phyloP scores from a whole-genome alignment of 2,888 invertebrate species.

The Sussaba pulchella region DNA sequence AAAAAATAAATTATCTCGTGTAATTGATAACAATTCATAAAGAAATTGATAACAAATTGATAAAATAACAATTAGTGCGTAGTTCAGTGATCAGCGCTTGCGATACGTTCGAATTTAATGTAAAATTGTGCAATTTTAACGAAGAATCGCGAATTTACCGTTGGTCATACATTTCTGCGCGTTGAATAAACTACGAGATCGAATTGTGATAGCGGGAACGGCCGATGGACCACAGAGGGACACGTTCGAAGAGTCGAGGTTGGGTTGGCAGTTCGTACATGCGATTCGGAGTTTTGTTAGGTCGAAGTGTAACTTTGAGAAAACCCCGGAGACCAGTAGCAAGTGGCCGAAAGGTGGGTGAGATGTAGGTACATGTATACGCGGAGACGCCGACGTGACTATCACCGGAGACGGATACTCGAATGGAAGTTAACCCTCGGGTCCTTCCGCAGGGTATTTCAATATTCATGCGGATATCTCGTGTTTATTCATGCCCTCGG shows the following conservation, averaged over 20 bases:
- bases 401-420: slow-evolving; percentile 35
- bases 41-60: too few relatives aligned
- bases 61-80: slow-evolving; percentile 4
- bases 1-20: too few relatives aligned
- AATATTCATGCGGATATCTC: slow-evolving; percentile 61
- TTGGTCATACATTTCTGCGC: too few relatives aligned
- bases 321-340: slow-evolving; percentile 45
- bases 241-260: slow-evolving; percentile 48
- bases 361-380: neutral
- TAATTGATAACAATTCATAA: too few relatives aligned
- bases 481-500: slow-evolving; percentile 59
- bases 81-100: slow-evolving; percentile 26
- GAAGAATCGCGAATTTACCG: slow-evolving; percentile 20
- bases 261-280: slow-evolving; percentile 55
- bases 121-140: neutral
- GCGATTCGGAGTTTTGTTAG: slow-evolving; percentile 62
- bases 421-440: slow-evolving; percentile 54
- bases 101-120: slow-evolving; percentile 9
- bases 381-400: slow-evolving; percentile 4
- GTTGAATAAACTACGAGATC: too few relatives aligned
- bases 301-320: slow-evolving; percentile 40
- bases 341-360: neutral
- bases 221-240: slow-evolving; percentile 27
- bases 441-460: slow-evolving; percentile 53
- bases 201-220: slow-evolving; percentile 20